These are phyloP conservation scores for Xenops minutus DNA, from an alignment of 2,797 vertebrate species.

Conservation along the genomic window DNA sequence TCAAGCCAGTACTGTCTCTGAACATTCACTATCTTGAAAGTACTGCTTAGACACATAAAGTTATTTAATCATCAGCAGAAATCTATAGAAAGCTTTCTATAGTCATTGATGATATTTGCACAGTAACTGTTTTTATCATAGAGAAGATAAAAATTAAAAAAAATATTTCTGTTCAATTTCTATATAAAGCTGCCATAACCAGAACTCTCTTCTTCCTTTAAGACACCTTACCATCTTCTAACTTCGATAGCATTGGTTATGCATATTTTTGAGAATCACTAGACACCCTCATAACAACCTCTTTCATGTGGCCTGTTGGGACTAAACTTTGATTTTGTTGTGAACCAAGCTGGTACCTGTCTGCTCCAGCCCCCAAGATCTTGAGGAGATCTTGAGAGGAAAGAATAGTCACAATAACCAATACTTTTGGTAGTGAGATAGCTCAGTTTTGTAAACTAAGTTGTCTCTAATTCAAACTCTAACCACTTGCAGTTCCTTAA, in stretches of 20 bases:
- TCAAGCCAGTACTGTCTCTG: accelerated
- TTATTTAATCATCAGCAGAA: neutral
- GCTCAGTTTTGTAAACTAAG: neutral
- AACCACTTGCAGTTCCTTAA: neutral
- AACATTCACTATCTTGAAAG: neutral
- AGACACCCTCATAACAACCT: neutral
- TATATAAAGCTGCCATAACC: neutral
- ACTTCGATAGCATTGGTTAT: neutral
- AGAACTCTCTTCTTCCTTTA: neutral
- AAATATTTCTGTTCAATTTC: neutral
- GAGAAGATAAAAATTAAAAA: neutral
- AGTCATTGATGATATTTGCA: neutral
- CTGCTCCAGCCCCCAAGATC: neutral
- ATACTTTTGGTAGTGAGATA: neutral
- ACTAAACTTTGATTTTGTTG: neutral
- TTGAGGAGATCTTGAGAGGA: neutral
- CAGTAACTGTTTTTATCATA: neutral
- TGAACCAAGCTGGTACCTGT: neutral
- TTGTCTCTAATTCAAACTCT: neutral
- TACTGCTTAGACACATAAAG: neutral
- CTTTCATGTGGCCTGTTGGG: neutral
- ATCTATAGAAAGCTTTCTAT: neutral
- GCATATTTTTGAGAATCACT: neutral
- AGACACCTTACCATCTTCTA: neutral
- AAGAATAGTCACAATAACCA: neutral